Conservation (phyloP, 2,888 invertebrate genomes). For the Athripsodes cinereus region DNA sequence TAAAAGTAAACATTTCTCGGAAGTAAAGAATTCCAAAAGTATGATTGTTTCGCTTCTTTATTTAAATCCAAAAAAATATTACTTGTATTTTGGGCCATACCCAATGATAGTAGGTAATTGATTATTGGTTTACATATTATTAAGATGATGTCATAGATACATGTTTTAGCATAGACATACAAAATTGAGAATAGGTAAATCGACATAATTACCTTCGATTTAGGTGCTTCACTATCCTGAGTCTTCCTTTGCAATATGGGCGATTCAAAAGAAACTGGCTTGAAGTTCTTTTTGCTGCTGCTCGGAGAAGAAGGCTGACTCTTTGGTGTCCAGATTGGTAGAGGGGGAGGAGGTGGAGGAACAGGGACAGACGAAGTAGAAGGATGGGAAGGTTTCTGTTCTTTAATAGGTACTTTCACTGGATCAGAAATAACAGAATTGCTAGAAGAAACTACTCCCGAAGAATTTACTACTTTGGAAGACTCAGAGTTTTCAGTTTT, state of each 20-base stretch:
- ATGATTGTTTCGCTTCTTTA: no score
- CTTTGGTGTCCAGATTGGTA: conserved; percentile 74
- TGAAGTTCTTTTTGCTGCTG: conserved; percentile 68
- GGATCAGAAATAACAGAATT: background rate
- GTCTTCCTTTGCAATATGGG: conserved; percentile 55
- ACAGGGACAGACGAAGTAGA: conserved; percentile 40
- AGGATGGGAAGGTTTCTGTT: background rate
- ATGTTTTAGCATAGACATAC: no score
- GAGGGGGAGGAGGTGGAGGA: conserved; percentile 54
- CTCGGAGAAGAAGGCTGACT: conserved; percentile 67
- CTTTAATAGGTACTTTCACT: background rate
- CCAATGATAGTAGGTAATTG: no score
- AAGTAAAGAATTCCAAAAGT: no score
- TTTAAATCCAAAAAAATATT: no score
- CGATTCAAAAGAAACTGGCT: conserved; percentile 71
- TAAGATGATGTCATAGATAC: no score
- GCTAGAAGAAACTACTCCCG: background rate
- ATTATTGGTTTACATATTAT: no score
- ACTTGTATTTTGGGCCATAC: no score
- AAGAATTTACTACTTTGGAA: background rate
- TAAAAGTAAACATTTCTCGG: no score
- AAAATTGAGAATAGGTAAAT: no score
- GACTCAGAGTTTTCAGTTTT: background rate
- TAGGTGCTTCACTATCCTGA: conserved; percentile 32
- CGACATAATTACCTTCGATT: conserved; percentile 33